Evolutionary conservation across 2,888 invertebrate genomes (phyloP).

Genomic region (Xanthostigma xanthostigma): DNA sequence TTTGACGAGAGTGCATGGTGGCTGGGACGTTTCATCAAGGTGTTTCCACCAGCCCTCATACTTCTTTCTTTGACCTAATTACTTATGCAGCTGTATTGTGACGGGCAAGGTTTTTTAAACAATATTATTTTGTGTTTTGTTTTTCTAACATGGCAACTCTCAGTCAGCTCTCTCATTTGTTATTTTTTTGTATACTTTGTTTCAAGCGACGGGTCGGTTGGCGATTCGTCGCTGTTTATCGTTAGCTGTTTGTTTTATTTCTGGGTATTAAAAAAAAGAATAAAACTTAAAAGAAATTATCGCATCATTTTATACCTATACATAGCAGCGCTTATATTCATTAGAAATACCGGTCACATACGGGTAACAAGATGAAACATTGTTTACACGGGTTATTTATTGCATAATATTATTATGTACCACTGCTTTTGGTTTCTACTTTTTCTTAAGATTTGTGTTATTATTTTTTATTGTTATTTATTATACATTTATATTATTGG

Average conservation of each 20-base stretch:
- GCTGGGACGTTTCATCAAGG: slow-evolving; percentile 30
- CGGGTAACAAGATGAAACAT: too few relatives aligned
- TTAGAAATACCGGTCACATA: too few relatives aligned
- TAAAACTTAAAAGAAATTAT: too few relatives aligned
- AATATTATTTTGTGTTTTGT: not conserved
- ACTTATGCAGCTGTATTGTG: slow-evolving; percentile 23
- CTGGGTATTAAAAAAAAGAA: not conserved
- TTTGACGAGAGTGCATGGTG: slow-evolving; percentile 7
- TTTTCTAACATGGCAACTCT: slow-evolving; percentile 15
- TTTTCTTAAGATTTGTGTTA: too few relatives aligned
- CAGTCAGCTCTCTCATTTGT: slow-evolving; percentile 28
- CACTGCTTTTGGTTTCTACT: too few relatives aligned
- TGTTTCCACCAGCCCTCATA: slow-evolving; percentile 29
- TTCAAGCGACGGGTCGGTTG: slow-evolving; percentile 26
- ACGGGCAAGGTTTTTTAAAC: slow-evolving; percentile 1
- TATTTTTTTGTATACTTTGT: slow-evolving; percentile 16
- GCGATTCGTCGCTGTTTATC: slow-evolving; percentile 7
- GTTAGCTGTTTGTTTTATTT: not conserved
- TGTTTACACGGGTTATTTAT: too few relatives aligned
- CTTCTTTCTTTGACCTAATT: slow-evolving; percentile 4
- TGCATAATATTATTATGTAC: too few relatives aligned
- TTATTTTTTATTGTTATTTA: too few relatives aligned
- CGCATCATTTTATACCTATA: too few relatives aligned
- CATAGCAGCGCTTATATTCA: too few relatives aligned
- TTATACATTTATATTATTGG: too few relatives aligned